Conservation (phyloP, 2,797 vertebrate species). For the Threskiornis aethiopicus region DNA sequence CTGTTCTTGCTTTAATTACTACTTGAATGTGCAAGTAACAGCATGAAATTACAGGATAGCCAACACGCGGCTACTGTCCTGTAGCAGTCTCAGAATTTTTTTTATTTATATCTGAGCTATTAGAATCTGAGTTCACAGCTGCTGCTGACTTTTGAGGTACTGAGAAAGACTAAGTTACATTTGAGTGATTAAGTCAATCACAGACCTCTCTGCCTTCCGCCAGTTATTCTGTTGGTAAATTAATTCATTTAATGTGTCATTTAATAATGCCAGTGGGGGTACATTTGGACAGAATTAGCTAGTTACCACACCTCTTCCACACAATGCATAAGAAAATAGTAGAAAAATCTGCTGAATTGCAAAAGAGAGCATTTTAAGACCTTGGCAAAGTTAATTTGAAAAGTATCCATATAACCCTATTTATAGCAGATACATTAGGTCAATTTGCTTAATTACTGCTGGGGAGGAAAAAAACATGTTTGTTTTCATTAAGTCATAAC, state of each 20-base stretch:
- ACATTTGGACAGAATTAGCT: not conserved
- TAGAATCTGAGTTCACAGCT: not conserved
- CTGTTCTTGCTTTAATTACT: not conserved
- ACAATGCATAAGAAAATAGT: not conserved
- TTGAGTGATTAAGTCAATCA: not conserved
- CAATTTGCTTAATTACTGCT: not conserved
- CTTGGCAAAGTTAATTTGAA: not conserved
- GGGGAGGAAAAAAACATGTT: accelerated
- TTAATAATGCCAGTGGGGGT: not conserved
- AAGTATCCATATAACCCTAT: not conserved
- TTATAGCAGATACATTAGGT: not conserved
- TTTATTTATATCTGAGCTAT: not conserved
- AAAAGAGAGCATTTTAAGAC: not conserved
- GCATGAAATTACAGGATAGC: not conserved
- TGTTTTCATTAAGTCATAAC: not conserved
- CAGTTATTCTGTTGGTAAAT: not conserved
- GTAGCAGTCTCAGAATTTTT: not conserved
- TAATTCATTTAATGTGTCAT: not conserved
- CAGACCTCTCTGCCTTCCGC: not conserved
- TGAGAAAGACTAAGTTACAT: not conserved
- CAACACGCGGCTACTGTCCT: not conserved
- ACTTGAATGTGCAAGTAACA: not conserved
- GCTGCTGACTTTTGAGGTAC: not conserved
- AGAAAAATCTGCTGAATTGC: not conserved
- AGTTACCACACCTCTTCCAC: not conserved